These are phyloP conservation scores for Muschampia plurimacula DNA, from an alignment of 2,888 invertebrate species.

Conservation along the genomic window DNA sequence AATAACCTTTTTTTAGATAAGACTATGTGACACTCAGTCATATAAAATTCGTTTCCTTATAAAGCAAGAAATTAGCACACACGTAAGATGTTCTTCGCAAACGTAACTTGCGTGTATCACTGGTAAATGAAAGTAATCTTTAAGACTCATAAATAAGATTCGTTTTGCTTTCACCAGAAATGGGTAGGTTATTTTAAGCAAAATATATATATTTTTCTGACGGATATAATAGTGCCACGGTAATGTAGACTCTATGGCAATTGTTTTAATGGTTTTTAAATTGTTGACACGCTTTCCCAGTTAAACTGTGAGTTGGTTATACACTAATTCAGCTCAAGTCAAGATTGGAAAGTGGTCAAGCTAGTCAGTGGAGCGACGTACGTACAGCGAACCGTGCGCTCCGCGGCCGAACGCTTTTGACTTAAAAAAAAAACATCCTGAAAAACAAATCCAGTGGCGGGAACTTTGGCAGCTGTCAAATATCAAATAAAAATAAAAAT, in stretches of 20 bases:
- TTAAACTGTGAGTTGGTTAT: constrained; percentile 43
- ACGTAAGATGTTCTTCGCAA: constrained; percentile 26
- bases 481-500: constrained; percentile 44
- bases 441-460: constrained; percentile 49
- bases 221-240: constrained; percentile 26
- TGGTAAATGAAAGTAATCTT: constrained; percentile 24
- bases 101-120: constrained; percentile 20
- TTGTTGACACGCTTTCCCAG: constrained; percentile 48
- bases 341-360: constrained; percentile 72
- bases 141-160: constrained; percentile 29
- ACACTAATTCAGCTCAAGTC: constrained; percentile 54
- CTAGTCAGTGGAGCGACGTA: constrained; percentile 58
- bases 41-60: constrained; percentile 30
- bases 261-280: constrained; percentile 42
- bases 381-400: constrained; percentile 53
- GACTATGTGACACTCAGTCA: constrained; percentile 9
- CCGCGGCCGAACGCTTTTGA: constrained; percentile 35
- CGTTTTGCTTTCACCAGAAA: constrained; percentile 33
- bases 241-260: constrained; percentile 43
- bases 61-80: constrained; percentile 38
- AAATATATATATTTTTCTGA: constrained; percentile 41
- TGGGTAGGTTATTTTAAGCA: constrained; percentile 33
- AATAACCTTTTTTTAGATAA: not conserved
- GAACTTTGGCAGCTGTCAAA: constrained; percentile 64
- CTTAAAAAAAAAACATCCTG: constrained; percentile 43